A percentile compares a stretch with the other conserved stretches of the same genome.
phyloP scores from a whole-genome alignment of 2,888 invertebrate genomes.

The Exocentrus adspersus region DNA sequence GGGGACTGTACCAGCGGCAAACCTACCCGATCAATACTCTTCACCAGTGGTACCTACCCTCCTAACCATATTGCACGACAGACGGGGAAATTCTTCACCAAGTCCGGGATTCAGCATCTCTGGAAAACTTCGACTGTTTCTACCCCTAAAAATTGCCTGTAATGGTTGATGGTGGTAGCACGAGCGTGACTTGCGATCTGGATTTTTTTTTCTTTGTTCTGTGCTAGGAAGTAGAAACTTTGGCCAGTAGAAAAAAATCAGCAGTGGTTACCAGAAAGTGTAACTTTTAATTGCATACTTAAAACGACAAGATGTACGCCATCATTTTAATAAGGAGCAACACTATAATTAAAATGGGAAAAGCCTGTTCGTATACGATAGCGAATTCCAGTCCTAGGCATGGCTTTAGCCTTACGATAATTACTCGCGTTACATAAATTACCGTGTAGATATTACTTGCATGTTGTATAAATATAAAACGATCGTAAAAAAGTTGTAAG shows the following conservation, averaged over 20 bases:
- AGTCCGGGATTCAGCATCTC: slow-evolving; percentile 14
- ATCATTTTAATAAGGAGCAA: too few species aligned
- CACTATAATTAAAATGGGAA: neutral
- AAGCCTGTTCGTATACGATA: neutral
- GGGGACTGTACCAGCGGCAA: slow-evolving; percentile 44
- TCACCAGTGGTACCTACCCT: slow-evolving; percentile 47
- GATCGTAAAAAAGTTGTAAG: neutral
- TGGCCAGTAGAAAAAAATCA: too few species aligned
- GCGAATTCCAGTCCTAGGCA: neutral
- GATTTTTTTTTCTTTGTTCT: too few species aligned
- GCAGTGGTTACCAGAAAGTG: too few species aligned
- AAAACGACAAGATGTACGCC: too few species aligned
- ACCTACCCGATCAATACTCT: slow-evolving; percentile 47
- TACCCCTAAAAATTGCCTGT: neutral
- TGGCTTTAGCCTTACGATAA: neutral
- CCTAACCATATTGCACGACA: slow-evolving; percentile 36
- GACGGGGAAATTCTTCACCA: slow-evolving; percentile 30
- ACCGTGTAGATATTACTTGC: neutral
- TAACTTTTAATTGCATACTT: too few species aligned
- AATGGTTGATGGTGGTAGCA: neutral
- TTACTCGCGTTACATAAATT: neutral
- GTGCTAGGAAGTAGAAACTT: too few species aligned
- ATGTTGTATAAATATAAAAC: neutral
- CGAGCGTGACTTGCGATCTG: neutral
- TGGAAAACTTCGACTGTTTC: slow-evolving; percentile 21